These are phyloP conservation scores for Diogma glabrata DNA, from an alignment of 2,888 invertebrate genomes.

Conservation along the genomic window DNA sequence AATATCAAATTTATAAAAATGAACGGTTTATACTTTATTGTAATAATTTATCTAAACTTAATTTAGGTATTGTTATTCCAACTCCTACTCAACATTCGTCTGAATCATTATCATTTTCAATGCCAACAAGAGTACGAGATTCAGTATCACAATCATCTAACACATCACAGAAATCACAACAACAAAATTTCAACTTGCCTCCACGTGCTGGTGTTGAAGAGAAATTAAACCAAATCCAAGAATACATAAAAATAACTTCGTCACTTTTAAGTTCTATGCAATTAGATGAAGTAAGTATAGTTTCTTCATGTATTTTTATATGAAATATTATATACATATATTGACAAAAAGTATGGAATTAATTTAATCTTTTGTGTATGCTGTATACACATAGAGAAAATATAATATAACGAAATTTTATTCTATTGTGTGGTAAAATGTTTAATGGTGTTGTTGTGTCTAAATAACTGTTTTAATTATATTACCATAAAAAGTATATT, in stretches of 20 bases:
- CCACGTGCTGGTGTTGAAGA: conserved; percentile 43
- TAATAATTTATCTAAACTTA: not conserved
- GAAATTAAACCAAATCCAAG: conserved; percentile 56
- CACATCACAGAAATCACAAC: conserved; percentile 7
- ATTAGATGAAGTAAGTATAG: conserved; percentile 14
- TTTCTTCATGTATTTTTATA: too few relatives aligned
- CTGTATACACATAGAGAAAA: too few relatives aligned
- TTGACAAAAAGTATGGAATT: too few relatives aligned
- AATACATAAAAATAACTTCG: conserved; percentile 58
- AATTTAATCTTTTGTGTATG: too few relatives aligned
- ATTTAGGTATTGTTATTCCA: conserved; percentile 30
- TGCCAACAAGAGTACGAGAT: not conserved
- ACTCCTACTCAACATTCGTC: conserved; percentile 18
- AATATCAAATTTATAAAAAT: not conserved
- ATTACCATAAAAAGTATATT: too few relatives aligned
- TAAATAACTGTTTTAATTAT: too few relatives aligned
- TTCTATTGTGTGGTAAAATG: too few relatives aligned
- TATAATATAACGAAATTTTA: too few relatives aligned
- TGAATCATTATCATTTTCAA: conserved; percentile 5
- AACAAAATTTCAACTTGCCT: not conserved
- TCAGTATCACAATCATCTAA: conserved; percentile 10
- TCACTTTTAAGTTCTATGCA: conserved; percentile 55
- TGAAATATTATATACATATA: too few relatives aligned
- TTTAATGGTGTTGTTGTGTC: too few relatives aligned
- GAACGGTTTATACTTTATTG: not conserved